Conservation (phyloP, 2,888 invertebrate species). For the Drosophila atroscutellata region DNA sequence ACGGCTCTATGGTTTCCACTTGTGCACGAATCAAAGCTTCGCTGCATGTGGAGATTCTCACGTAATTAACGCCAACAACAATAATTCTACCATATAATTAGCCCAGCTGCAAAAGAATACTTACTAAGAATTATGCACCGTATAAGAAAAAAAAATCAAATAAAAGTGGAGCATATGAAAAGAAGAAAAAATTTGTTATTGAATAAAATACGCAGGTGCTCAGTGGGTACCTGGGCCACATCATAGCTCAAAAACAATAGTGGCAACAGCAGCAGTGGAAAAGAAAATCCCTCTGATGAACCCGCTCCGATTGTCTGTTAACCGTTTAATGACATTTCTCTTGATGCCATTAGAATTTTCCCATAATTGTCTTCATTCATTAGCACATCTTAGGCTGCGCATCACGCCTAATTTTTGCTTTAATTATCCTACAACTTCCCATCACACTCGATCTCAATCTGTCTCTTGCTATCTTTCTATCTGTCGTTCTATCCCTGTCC, state of each 20-base stretch:
- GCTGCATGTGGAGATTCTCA: constrained; percentile 60
- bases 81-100: constrained; percentile 65
- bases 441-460: constrained; percentile 11
- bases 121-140: constrained; percentile 66
- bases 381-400: constrained; percentile 37
- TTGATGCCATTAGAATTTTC: constrained; percentile 72
- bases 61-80: constrained; percentile 71
- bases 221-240: constrained; percentile 43
- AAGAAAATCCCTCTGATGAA: constrained; percentile 30
- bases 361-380: constrained; percentile 67
- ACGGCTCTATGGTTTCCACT: constrained; percentile 43
- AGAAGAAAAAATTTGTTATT: constrained; percentile 40
- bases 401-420: constrained; percentile 60
- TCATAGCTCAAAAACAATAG: constrained; percentile 19
- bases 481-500: neutral
- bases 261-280: neutral
- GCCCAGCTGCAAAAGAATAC: constrained; percentile 57
- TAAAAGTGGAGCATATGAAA: constrained; percentile 33
- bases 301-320: constrained; percentile 59
- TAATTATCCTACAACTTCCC: constrained; percentile 61
- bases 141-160: constrained; percentile 25
- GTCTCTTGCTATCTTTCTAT: neutral
- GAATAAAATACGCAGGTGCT: constrained; percentile 54
- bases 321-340: constrained; percentile 75
- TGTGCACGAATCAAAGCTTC: constrained; percentile 21